These are phyloP conservation scores for Xestia xanthographa DNA, from an alignment of 2,888 invertebrate genomes.

Conservation along the genomic window DNA sequence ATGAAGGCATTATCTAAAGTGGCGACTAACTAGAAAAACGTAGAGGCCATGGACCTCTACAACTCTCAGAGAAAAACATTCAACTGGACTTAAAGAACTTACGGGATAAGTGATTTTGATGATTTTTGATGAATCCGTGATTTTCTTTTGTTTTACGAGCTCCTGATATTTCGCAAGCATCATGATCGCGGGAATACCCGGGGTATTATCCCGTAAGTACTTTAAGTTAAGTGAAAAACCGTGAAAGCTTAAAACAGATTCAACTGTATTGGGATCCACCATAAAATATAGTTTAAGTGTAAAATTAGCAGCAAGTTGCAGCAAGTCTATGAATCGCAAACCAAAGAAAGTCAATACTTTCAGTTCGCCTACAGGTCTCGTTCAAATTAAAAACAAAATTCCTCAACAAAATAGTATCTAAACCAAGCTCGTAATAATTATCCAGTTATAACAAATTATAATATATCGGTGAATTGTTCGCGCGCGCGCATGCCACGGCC, in stretches of 20 bases:
- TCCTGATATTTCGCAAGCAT: too few relatives aligned
- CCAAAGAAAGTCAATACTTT: neutral
- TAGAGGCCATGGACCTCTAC: neutral
- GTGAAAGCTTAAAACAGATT: too few relatives aligned
- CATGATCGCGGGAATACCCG: too few relatives aligned
- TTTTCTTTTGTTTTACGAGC: too few relatives aligned
- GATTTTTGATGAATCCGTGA: too few relatives aligned
- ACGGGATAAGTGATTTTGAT: too few relatives aligned
- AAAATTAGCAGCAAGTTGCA: too few relatives aligned
- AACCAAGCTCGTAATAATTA: constrained; percentile 41
- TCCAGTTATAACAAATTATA: constrained; percentile 20
- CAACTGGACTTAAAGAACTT: too few relatives aligned
- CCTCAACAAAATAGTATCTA: neutral
- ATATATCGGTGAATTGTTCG: constrained; percentile 42
- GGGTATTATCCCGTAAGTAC: too few relatives aligned
- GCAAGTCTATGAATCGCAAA: neutral
- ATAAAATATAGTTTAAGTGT: neutral
- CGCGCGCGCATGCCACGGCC: constrained; percentile 63
- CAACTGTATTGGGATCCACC: neutral
- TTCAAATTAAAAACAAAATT: constrained; percentile 2
- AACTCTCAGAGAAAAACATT: too few relatives aligned
- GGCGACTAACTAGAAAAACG: neutral
- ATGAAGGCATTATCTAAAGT: neutral
- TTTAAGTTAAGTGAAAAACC: too few relatives aligned
- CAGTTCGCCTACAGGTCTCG: accelerated